Percentiles rank a stretch among this genome's conserved stretches.
These are phyloP conservation scores for Psephotus haematonotus DNA, from an alignment of 2,113 vertebrate genomes.

Conservation along the genomic window DNA sequence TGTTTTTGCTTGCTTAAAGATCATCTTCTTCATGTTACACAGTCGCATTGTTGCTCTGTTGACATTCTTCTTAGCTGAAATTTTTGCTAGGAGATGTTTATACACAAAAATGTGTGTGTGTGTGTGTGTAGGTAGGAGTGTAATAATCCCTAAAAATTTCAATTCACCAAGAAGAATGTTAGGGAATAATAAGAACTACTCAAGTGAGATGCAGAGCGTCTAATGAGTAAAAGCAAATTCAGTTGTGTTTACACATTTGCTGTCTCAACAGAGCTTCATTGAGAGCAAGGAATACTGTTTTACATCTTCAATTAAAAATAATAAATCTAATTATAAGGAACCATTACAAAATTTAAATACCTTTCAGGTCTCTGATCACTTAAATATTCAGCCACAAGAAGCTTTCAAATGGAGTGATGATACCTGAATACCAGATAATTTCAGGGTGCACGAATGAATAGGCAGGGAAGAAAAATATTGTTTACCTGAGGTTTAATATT, in stretches of 20 bases:
- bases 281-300: slow-evolving; percentile 57
- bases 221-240: slow-evolving; percentile 41
- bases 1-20: background rate
- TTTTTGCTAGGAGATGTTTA: background rate
- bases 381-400: slow-evolving; percentile 41
- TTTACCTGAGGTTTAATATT: background rate
- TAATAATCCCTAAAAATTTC: slow-evolving; percentile 20
- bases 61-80: slow-evolving; percentile 40
- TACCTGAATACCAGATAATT: slow-evolving; percentile 44
- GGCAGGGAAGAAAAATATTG: background rate
- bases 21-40: background rate
- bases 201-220: slow-evolving; percentile 20
- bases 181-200: slow-evolving; percentile 35
- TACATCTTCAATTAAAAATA: slow-evolving; percentile 66
- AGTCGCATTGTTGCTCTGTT: slow-evolving; percentile 10
- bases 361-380: slow-evolving; percentile 37
- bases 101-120: background rate
- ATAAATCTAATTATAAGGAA: slow-evolving; percentile 68
- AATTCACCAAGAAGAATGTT: slow-evolving; percentile 18
- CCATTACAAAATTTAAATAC: slow-evolving; percentile 68
- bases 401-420: slow-evolving; percentile 15
- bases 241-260: slow-evolving; percentile 10
- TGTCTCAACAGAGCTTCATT: slow-evolving; percentile 39
- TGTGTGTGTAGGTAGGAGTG: background rate
- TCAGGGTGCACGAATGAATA: background rate